Evolutionary conservation across 1,140 invertebrate genomes (phyloP).

Genomic region (Ips typographus): DNA sequence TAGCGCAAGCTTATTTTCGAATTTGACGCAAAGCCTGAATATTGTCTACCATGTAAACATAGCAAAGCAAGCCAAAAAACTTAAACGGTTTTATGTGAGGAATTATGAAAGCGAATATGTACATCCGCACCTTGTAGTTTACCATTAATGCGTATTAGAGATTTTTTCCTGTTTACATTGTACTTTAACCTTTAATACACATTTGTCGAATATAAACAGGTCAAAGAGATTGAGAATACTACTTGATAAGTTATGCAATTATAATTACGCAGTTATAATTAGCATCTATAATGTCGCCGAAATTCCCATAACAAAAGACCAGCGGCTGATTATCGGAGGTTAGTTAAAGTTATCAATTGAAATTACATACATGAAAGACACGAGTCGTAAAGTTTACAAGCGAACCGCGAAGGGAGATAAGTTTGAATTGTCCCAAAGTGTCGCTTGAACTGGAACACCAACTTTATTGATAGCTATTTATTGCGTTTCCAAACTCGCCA

Average conservation of each 20-base stretch:
- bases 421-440: no score
- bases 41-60: no score
- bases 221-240: constrained; percentile 11
- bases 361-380: neutral
- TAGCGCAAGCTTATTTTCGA: no score
- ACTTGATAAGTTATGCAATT: constrained; percentile 15
- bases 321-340: neutral
- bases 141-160: constrained; percentile 3
- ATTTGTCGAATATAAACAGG: constrained; percentile 7
- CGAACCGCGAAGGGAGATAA: neutral
- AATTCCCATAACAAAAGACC: constrained; percentile 2
- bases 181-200: constrained; percentile 27
- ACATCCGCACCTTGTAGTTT: no score
- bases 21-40: no score
- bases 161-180: constrained; percentile 19
- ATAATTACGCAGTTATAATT: constrained; percentile 23
- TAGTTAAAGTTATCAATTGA: neutral
- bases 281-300: constrained; percentile 10
- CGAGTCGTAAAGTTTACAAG: neutral
- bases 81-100: no score
- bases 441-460: no score
- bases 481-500: neutral
- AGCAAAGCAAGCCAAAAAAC: no score
- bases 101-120: no score
- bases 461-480: constrained; percentile 6